These are phyloP conservation scores for Phalacrocorax carbo DNA, from an alignment of 2,113 vertebrate genomes.

Conservation along the genomic window DNA sequence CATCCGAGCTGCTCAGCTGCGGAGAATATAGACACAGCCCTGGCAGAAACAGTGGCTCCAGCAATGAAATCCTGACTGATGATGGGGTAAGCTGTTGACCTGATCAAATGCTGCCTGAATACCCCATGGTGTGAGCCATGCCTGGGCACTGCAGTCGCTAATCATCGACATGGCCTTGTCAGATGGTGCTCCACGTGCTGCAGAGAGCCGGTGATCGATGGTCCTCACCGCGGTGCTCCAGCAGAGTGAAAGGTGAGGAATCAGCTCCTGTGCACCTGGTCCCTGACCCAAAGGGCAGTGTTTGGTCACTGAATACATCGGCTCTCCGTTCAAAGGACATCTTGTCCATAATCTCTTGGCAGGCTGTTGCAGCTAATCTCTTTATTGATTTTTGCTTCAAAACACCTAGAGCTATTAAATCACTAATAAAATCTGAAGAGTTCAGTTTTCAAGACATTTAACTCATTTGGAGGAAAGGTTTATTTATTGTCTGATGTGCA, in stretches of 20 bases:
- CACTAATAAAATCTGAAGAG: not conserved
- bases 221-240: not conserved
- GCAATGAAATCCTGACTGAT: not conserved
- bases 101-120: not conserved
- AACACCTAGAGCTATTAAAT: constrained; percentile 6
- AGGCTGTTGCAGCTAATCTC: not conserved
- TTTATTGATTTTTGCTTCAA: constrained; percentile 33
- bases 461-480: not conserved
- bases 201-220: fast-evolving
- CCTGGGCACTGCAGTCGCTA: too few species aligned
- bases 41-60: not conserved
- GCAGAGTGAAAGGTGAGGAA: not conserved
- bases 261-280: fast-evolving
- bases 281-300: fast-evolving
- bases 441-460: not conserved
- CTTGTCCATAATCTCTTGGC: not conserved
- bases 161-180: fast-evolving
- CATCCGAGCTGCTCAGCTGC: fast-evolving
- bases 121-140: not conserved
- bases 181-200: fast-evolving
- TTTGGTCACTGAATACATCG: fast-evolving
- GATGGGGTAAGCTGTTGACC: not conserved
- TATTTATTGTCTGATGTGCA: not conserved
- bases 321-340: fast-evolving
- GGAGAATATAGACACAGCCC: fast-evolving